A percentile compares a stretch with the other conserved stretches of the same genome.
Evolutionary conservation across 2,888 invertebrate genomes (phyloP).

Genomic region (Eristalinus sepulchralis): DNA sequence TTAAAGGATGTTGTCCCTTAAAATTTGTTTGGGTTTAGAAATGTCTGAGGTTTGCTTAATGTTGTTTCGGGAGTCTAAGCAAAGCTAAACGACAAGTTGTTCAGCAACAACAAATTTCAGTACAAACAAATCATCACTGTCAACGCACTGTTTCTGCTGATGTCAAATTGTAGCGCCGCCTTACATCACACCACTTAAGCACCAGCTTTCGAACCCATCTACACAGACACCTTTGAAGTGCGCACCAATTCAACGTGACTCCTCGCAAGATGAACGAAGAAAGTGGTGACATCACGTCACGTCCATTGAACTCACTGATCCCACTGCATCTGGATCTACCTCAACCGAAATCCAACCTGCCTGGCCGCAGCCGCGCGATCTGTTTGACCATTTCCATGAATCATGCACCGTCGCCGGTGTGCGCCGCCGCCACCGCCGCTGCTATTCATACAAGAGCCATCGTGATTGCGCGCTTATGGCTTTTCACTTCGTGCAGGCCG

Average conservation of each 20-base stretch:
- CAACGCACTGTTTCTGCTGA: not conserved
- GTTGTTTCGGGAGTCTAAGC: no score
- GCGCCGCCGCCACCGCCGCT: not conserved
- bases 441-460: not conserved
- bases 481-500: slow-evolving; percentile 12
- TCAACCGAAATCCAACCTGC: not conserved
- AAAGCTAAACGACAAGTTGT: no score
- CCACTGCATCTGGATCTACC: slow-evolving; percentile 10
- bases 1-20: no score
- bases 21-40: no score
- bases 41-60: no score
- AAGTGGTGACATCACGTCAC: slow-evolving; percentile 31
- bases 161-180: not conserved
- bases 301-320: slow-evolving; percentile 23
- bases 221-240: not conserved
- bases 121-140: no score
- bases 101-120: no score
- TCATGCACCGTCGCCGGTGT: not conserved
- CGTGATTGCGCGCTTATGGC: slow-evolving; percentile 17
- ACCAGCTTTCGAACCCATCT: no score
- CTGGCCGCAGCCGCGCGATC: not conserved
- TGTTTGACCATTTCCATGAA: slow-evolving; percentile 21
- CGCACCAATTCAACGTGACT: not conserved
- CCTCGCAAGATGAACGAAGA: slow-evolving; percentile 27
- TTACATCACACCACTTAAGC: not conserved